Percentiles rank a stretch among this genome's conserved stretches.
phyloP scores from a whole-genome alignment of 1,140 invertebrate genomes.

The Bicyclus anynana region DNA sequence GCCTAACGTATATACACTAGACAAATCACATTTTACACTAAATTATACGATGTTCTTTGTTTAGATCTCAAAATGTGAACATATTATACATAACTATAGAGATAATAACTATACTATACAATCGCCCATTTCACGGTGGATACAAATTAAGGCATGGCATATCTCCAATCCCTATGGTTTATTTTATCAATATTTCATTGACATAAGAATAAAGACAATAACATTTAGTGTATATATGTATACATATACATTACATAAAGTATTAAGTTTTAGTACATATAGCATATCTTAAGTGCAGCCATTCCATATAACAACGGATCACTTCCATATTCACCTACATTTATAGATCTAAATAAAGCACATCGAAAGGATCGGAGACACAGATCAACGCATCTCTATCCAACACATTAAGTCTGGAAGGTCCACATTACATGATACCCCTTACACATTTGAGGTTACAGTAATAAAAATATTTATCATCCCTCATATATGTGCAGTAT shows the following conservation, averaged over 20 bases:
- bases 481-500: neutral
- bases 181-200: too few relatives aligned
- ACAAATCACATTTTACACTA: constrained; percentile 67
- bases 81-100: too few relatives aligned
- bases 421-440: constrained; percentile 13
- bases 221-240: too few relatives aligned
- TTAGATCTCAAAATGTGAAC: neutral
- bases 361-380: constrained; percentile 1
- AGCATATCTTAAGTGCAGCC: too few relatives aligned
- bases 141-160: too few relatives aligned
- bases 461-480: neutral
- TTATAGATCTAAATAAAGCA: neutral
- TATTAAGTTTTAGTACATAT: too few relatives aligned
- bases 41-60: constrained; percentile 7
- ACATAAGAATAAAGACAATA: too few relatives aligned
- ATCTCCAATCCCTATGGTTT: too few relatives aligned
- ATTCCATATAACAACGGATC: neutral
- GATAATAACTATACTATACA: too few relatives aligned
- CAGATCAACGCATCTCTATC: constrained; percentile 7
- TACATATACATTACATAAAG: too few relatives aligned
- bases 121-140: too few relatives aligned
- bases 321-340: neutral
- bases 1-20: constrained; percentile 67
- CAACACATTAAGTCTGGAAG: constrained; percentile 18
- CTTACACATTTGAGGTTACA: neutral